phyloP scores from a whole-genome alignment of 2,888 invertebrate species.

The Rotaria socialis region DNA sequence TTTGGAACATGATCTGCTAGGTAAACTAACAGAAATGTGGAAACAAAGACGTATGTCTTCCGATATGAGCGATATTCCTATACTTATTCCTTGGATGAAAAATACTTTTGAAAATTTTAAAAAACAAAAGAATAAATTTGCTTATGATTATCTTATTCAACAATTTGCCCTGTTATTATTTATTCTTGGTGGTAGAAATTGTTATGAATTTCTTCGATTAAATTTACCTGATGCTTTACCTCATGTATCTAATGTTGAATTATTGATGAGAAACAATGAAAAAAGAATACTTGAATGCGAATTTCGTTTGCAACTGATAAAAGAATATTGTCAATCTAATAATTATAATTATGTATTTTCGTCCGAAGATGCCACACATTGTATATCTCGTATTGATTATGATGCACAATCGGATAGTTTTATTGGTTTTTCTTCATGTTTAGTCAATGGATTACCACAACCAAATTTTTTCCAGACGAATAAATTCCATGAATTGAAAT shows the following conservation, averaged over 20 bases:
- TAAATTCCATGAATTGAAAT: not conserved
- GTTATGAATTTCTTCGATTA: not conserved
- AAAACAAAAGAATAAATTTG: not conserved
- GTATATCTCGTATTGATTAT: not conserved
- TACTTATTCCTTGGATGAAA: too few relatives aligned
- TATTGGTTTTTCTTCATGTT: not conserved
- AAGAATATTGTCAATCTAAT: not conserved
- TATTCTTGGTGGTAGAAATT: too few relatives aligned
- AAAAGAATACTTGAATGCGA: not conserved
- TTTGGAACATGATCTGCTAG: too few relatives aligned
- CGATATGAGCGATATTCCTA: too few relatives aligned
- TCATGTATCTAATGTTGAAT: not conserved
- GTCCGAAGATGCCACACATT: not conserved
- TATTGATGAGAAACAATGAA: not conserved
- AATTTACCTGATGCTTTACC: not conserved
- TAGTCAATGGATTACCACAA: not conserved
- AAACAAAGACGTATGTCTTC: too few relatives aligned
- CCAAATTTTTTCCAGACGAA: not conserved
- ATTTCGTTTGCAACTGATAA: not conserved
- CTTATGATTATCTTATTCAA: not conserved
- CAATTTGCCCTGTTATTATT: not conserved
- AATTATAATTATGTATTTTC: not conserved
- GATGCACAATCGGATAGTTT: not conserved
- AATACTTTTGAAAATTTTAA: too few relatives aligned
- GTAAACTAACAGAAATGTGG: too few relatives aligned